phyloP scores from a whole-genome alignment of 1,140 invertebrate species.

The Pogonognathellus flavescens region DNA sequence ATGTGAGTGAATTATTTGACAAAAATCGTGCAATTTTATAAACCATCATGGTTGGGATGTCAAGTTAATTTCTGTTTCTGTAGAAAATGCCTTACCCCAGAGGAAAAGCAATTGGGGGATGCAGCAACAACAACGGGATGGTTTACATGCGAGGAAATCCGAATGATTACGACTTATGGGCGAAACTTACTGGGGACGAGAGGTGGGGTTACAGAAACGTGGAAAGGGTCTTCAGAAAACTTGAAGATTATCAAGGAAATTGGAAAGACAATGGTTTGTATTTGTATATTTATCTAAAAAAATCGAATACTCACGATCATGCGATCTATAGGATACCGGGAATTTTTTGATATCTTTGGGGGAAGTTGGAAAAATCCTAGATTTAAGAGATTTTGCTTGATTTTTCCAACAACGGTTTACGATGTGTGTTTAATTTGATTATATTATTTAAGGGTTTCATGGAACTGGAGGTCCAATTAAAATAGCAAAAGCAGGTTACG shows the following conservation, averaged over 20 bases:
- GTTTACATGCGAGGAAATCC: conserved; percentile 77
- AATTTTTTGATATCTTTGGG: too few relatives aligned
- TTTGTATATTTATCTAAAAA: not conserved
- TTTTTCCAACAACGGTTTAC: too few relatives aligned
- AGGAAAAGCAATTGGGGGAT: conserved; percentile 71
- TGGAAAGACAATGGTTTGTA: conserved; percentile 67
- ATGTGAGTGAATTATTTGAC: conserved; percentile 73
- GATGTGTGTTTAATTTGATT: too few relatives aligned
- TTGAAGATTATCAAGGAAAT: conserved; percentile 74
- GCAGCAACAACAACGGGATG: conserved; percentile 74
- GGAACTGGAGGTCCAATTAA: conserved; percentile 24
- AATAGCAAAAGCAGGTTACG: conserved; percentile 22
- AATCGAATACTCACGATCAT: too few relatives aligned
- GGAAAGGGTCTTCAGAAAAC: conserved; percentile 89
- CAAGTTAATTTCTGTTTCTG: not conserved
- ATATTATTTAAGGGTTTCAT: conserved; percentile 20
- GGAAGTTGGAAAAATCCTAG: too few relatives aligned
- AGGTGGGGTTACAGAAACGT: conserved; percentile 75
- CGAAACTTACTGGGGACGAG: conserved; percentile 70
- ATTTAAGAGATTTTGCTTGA: too few relatives aligned
- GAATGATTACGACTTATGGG: conserved; percentile 79
- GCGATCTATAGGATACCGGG: too few relatives aligned
- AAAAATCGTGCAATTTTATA: too few relatives aligned
- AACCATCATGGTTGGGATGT: too few relatives aligned
- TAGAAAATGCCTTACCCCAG: conserved; percentile 64